These are phyloP conservation scores for Morpho helenor DNA, from an alignment of 2,888 invertebrate genomes.

Conservation along the genomic window DNA sequence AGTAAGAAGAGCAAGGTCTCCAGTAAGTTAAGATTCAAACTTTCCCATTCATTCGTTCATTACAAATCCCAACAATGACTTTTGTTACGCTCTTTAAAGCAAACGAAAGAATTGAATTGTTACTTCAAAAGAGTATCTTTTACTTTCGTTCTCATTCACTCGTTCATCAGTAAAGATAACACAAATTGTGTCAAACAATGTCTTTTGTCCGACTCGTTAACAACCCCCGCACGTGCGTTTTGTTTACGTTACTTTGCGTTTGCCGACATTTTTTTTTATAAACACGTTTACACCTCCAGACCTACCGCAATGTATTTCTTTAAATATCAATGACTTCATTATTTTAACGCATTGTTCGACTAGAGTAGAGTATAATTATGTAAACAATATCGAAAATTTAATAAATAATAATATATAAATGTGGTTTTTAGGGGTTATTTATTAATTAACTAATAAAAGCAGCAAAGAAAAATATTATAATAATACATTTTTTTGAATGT, in stretches of 20 bases:
- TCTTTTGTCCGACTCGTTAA: conserved; percentile 13
- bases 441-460: no score
- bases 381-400: no score
- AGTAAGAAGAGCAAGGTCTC: conserved; percentile 2
- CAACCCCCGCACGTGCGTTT: conserved; percentile 43
- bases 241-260: conserved; percentile 37
- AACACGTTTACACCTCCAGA: conserved; percentile 9
- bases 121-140: conserved; percentile 1
- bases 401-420: no score
- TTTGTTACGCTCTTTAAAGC: conserved; percentile 3
- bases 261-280: conserved; percentile 17
- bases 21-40: not conserved
- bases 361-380: not conserved
- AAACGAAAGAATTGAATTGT: not conserved
- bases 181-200: conserved; percentile 13
- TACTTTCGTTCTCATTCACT: conserved; percentile 17
- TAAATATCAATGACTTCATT: not conserved
- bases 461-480: no score
- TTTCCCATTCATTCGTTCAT: conserved; percentile 1
- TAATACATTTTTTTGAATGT: no score
- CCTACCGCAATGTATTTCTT: conserved; percentile 13
- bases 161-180: conserved; percentile 17
- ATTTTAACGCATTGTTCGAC: no score
- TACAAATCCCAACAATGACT: conserved; percentile 13
- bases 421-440: no score